Base-by-base conservation (phyloP, 2,888 invertebrate species). In the Galerucella pusilla region DNA sequence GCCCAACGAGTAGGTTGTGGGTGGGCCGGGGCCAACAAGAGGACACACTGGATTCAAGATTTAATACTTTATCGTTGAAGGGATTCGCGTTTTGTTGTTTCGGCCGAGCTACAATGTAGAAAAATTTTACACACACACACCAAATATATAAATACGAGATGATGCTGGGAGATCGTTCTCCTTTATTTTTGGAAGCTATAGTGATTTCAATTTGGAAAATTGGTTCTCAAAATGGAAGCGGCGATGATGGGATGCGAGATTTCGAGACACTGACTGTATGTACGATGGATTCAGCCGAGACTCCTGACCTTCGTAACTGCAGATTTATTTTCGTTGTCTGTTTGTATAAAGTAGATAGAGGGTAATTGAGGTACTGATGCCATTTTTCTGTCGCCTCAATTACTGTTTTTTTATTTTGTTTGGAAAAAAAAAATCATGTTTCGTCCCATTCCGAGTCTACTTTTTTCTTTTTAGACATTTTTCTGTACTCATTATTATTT, bases 41-140 rank as follows among this genome's bases (percentile, higher is more conserved):
- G 78, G 84, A 86, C 35, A 85, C 35, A 85, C 86, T 85, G 84
- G 83, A 81, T 80, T 84, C 84, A 86, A 83, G 63, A 77, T 35
- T 12, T 9, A 42, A 78, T 76, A 78, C 73, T 77, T 76, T 73
- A 79, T 81, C 82, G 81, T 79, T 77, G 78, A 82, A 79, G 67
- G 75, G 77, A 69, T 54, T 54, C 74, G 71, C 75, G 68, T 45
- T 66, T 70, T 49, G 75, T 49, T 64, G 61, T 85, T 85, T 87
- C 80, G 87, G 86, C 85, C 85, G 87, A 80, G 88, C 88, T 88
- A 88, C 88, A 88, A 87, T 87, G 87, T 84, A 83, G 81, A 84
- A 81, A 87, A 88, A 87, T 86, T 85, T 80, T 46, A 46, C 66
- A 72, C 59, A 46, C 66, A 72, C 59, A 57, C 74, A 61, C 64